A percentile compares a stretch with the other conserved stretches of the same genome.
These are phyloP conservation scores for Ceratitis capitata DNA, from an alignment of 1,140 invertebrate genomes.

Conservation along the genomic window DNA sequence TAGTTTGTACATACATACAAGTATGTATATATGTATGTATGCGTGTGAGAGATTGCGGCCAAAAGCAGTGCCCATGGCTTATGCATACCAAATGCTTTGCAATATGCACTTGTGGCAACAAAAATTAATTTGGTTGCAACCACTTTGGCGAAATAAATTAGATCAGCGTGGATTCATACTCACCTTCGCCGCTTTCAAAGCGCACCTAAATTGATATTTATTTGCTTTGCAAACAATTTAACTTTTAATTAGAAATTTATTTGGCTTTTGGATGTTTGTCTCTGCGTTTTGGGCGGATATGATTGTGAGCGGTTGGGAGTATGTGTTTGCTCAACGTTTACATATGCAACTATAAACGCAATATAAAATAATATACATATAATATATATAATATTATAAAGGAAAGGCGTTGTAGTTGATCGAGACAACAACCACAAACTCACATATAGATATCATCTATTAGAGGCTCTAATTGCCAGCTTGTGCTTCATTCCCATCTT, in stretches of 20 bases:
- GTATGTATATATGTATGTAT: neutral
- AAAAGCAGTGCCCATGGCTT: neutral
- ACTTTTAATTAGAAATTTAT: constrained; percentile 11
- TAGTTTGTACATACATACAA: neutral
- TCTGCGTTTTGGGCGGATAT: neutral
- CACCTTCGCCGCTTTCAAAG: neutral
- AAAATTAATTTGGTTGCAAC: constrained; percentile 37
- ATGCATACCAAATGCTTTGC: neutral
- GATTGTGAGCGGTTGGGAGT: no score
- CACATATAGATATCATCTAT: no score
- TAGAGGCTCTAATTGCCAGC: no score
- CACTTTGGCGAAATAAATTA: constrained; percentile 26
- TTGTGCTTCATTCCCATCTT: no score
- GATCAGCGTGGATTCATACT: neutral
- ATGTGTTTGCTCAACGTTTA: no score
- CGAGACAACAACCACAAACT: no score
- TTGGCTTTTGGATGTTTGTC: neutral
- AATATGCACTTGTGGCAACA: constrained; percentile 28
- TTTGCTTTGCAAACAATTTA: constrained; percentile 12
- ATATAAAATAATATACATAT: no score
- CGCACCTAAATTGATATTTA: constrained; percentile 23
- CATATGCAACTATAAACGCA: no score
- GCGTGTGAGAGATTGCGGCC: neutral
- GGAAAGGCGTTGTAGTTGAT: no score
- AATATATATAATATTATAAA: no score